Base-by-base conservation (phyloP, 64 coral and sea anemone species). In the Catalaphyllia jardinei region DNA sequence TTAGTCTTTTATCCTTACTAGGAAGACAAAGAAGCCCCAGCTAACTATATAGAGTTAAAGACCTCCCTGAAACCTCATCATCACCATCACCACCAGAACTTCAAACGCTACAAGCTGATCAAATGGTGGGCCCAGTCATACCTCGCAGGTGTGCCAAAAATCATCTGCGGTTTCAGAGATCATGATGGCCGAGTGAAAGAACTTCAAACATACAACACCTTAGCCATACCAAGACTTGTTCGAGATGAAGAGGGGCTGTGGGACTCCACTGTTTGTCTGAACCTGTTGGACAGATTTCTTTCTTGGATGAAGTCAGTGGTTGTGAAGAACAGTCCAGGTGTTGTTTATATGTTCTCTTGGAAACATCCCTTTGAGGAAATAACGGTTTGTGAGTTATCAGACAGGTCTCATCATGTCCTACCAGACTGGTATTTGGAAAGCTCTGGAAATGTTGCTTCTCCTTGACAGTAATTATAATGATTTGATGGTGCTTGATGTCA, bases 51-150 rank as follows among this genome's bases (percentile, higher is more conserved):
- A 46, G 97, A 99, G 74, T 73, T 99, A 0, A 99, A 99, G 57
- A 99, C 97, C 16, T 93, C 90, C 25, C 61, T 81, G 17, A 88
- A 90, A 52, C 91, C 94, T 59, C 90, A 99, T 33, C 92, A 89
- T 19, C 87, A 92, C 52, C 74, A 95, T 31, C 94, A 93, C 27
- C 83, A 85, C 39, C 88, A 88, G 83, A 93, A 76, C 38, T 95
- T 99, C 78, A 93, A 93, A 78, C 86, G 97, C 62, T 95, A 93
- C 94, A 99, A 99, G 65, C 64, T 99, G 11, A 88, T 99, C 24
- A 99, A 99, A 60, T 99, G 94, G 91, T 99, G 97, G 97, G 93
- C 97, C 24, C 97, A 99, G 77, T 99, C 97, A 11, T 99, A 90
- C 46, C 88, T 99, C 17, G 97, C 97, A 22, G 97, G 97, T 17